Conservation (phyloP, 2,113 vertebrate genomes). For the Pterocles burchelli region DNA sequence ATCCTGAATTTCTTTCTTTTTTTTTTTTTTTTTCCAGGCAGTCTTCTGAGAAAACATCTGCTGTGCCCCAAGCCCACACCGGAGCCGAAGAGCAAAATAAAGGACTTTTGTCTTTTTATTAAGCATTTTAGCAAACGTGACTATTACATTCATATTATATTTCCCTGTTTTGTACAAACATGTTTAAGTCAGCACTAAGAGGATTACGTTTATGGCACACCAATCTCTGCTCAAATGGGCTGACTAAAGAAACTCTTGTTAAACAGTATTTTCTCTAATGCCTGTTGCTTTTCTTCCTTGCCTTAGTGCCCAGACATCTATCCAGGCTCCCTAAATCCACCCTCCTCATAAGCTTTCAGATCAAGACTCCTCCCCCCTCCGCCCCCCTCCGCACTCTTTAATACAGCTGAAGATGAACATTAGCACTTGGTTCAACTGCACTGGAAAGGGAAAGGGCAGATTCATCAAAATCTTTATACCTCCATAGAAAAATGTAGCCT, state of each 20-base stretch:
- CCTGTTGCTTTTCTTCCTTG: conserved; percentile 70
- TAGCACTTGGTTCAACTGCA: conserved; percentile 79
- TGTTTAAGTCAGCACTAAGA: conserved; percentile 75
- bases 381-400: conserved; percentile 39
- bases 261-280: conserved; percentile 76
- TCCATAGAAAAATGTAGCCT: conserved; percentile 85
- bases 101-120: conserved; percentile 72
- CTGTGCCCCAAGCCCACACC: neutral
- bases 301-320: conserved; percentile 47
- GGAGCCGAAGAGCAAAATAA: conserved; percentile 58
- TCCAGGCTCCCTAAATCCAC: conserved; percentile 45
- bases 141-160: conserved; percentile 73
- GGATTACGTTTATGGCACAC: conserved; percentile 71
- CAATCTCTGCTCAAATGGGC: conserved; percentile 60
- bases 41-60: conserved; percentile 60
- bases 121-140: conserved; percentile 71
- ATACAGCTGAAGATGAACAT: conserved; percentile 79
- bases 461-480: conserved; percentile 76
- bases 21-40: neutral
- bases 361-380: conserved; percentile 40
- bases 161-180: conserved; percentile 81
- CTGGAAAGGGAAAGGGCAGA: conserved; percentile 77
- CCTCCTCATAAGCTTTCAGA: conserved; percentile 57
- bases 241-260: conserved; percentile 77
- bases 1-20: neutral